A percentile compares a stretch with the other conserved stretches of the same genome.
phyloP scores from a whole-genome alignment of 2,888 invertebrate genomes.

The Phaonia tiefii region DNA sequence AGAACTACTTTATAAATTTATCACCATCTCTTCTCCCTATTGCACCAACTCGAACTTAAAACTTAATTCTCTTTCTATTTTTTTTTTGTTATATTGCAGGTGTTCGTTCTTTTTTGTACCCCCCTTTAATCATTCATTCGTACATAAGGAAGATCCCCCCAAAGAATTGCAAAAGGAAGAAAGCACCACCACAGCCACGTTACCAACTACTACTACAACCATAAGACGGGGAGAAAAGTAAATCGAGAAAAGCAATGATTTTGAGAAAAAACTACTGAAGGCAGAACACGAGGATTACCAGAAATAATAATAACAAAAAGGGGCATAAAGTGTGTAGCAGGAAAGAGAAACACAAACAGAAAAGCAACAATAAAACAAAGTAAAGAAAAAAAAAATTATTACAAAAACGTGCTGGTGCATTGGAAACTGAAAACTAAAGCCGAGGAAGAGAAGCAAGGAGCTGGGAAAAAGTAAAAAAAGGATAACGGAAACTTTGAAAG shows the following conservation, averaged over 20 bases:
- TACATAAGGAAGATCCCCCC: constrained; percentile 39
- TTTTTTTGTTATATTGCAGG: constrained; percentile 55
- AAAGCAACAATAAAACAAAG: background rate
- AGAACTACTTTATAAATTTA: constrained; percentile 20
- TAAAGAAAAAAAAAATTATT: constrained; percentile 21
- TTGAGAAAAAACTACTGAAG: constrained; percentile 31
- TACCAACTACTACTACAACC: background rate
- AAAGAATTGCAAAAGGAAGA: constrained; percentile 48
- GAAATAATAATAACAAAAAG: constrained; percentile 22
- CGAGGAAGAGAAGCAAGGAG: background rate
- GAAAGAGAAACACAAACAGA: constrained; percentile 18
- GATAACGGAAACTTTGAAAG: constrained; percentile 25
- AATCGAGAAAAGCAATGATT: constrained; percentile 50
- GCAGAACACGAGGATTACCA: constrained; percentile 3
- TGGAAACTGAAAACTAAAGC: background rate
- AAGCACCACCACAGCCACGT: constrained; percentile 23
- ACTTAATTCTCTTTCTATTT: constrained; percentile 21
- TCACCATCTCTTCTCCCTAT: background rate
- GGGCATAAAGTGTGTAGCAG: constrained; percentile 15
- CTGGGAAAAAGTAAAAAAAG: constrained; percentile 3
- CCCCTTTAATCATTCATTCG: background rate
- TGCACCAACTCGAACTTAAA: constrained; percentile 22
- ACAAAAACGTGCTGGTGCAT: constrained; percentile 34
- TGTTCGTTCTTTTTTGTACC: constrained; percentile 37
- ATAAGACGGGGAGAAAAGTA: constrained; percentile 31